Base-by-base conservation (phyloP, 2,797 vertebrate species). In the Poecilia velifera region DNA sequence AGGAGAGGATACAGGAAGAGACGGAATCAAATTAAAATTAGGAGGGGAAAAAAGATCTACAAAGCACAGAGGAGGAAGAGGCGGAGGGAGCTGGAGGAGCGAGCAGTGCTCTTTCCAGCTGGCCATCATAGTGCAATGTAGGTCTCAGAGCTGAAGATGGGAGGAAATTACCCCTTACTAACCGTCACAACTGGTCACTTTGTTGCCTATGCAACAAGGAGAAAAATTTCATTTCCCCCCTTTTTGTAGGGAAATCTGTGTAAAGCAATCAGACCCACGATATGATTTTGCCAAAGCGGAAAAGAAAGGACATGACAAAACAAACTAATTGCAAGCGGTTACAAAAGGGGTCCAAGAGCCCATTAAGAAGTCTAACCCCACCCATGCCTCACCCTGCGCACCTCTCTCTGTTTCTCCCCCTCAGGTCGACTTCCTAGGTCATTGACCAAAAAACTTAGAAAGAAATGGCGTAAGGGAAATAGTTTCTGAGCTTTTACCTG, bases 41-140 rank as follows among this genome's bases (percentile, higher is more conserved):
- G 85, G 81, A 28, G 73, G 64, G 71, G 28, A 75, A 74, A 76
- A 77, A 64, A 72, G 78, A 73, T 78, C 82, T 64, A 82, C n/a
- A 78, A 85, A 88, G 86, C 64, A 55, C 68, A 84, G 73, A 77
- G 76, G 80, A 87, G 74, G 79, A 77, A 74, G 80, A 87, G 74
- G 80, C 6, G 12, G 53, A 78, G 73, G 76, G 78, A 86, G 87
- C 85, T 83, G 90, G 89, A 89, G 88, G 88, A 87, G 83, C 10
- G 76, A 84, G 78, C 55, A 55, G 43, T 68, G 78, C 84, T 80
- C 68, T 86, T 83, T 87, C 77, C 84, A 83, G 86, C 84, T 88
- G 90, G 90, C 85, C 89, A 82, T 78, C 74, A 73, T 79, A 89
- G 90, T 73, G 79, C 75, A 87, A 82, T 84, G 82, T 57, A 82